phyloP scores from a whole-genome alignment of 2,113 vertebrate species.

The Microtus pennsylvanicus region DNA sequence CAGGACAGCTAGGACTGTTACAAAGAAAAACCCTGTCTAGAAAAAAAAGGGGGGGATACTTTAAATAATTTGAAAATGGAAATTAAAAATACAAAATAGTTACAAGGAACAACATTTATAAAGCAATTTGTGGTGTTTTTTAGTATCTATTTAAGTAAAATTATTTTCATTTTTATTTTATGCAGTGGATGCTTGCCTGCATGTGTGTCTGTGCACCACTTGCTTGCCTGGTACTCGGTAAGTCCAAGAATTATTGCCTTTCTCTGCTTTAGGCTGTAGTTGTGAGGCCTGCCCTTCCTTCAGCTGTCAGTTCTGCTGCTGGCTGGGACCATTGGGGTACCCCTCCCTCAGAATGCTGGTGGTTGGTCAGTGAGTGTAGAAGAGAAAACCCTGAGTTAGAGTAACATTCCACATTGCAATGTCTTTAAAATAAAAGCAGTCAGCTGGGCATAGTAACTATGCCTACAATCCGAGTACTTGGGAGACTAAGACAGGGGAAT shows the following conservation, averaged over 20 bases:
- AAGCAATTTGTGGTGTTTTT: neutral
- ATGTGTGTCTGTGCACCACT: neutral
- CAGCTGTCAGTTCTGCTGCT: neutral
- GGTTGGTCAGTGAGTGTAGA: neutral
- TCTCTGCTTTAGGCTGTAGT: neutral
- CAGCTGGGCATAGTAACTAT: neutral
- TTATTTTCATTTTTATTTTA: constrained; percentile 18
- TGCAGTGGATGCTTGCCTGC: neutral
- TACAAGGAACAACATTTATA: constrained; percentile 34
- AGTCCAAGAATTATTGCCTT: neutral
- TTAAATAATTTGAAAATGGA: constrained; percentile 28
- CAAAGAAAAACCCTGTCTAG: too few relatives aligned
- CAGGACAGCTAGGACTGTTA: too few relatives aligned
- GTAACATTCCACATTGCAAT: neutral
- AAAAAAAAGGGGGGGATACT: neutral
- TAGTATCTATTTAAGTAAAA: neutral
- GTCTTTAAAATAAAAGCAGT: neutral
- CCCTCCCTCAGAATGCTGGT: neutral
- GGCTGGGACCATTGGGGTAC: neutral
- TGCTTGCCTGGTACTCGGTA: neutral
- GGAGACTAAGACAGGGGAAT: neutral
- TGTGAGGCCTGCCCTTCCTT: neutral
- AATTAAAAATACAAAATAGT: neutral
- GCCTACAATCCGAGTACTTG: neutral
- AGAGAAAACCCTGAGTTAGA: neutral